Conservation (phyloP, 2,797 vertebrate species). For the Pseudomugil gertrudae region DNA sequence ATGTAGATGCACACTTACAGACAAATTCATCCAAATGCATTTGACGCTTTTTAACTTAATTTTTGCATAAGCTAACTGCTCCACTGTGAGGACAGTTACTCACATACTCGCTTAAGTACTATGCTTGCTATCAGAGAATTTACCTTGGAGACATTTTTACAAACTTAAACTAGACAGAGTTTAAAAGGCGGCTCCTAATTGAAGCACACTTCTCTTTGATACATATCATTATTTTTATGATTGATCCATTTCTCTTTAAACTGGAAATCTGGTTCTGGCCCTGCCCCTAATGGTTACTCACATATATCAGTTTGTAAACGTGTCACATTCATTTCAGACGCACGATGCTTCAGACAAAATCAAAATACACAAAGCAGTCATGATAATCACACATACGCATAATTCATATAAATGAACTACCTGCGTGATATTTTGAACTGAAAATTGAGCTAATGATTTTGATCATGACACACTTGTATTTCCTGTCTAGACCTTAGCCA, state of each 20-base stretch:
- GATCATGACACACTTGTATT: background rate
- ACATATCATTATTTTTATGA: too few relatives aligned
- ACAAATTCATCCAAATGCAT: background rate
- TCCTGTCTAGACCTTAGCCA: too few relatives aligned
- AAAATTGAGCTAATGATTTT: too few relatives aligned
- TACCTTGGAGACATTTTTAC: background rate
- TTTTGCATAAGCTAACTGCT: background rate
- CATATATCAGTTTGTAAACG: background rate
- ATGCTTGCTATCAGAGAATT: background rate
- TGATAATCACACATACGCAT: too few relatives aligned
- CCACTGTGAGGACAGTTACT: too few relatives aligned
- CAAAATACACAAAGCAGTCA: too few relatives aligned
- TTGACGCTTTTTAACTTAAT: background rate
- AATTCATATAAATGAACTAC: background rate
- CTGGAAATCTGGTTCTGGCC: background rate
- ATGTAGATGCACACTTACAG: background rate
- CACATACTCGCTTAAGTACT: background rate
- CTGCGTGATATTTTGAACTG: background rate
- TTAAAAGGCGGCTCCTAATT: background rate
- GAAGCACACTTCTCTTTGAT: background rate
- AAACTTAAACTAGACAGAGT: background rate
- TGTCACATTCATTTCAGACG: background rate
- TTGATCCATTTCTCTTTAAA: too few relatives aligned
- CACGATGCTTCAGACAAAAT: too few relatives aligned
- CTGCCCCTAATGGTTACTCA: background rate